Evolutionary conservation across 1,140 invertebrate species (phyloP), one percentile per base, ranked within the genome.

Genomic region (Elymnias hypermnestra): DNA sequence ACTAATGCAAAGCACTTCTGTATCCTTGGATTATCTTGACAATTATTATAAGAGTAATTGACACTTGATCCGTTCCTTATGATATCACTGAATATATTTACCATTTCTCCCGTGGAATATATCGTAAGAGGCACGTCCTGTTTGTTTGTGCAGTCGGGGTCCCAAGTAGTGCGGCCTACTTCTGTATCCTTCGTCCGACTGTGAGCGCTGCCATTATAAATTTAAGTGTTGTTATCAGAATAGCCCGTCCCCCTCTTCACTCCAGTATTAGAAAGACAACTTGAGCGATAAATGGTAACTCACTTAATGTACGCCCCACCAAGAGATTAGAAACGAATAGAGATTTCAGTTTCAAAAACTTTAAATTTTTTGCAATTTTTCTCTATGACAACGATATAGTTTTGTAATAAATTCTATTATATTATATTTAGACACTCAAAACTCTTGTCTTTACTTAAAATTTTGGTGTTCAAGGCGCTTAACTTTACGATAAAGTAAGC

Each of bases 121-220:
- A 36, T 47, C 35, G 39, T 25, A 37, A 21, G 7, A 17, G 21
- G 31, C 35, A 12, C 12, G 53, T 42, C 31, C 49, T 44, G 12
- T 26, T 45, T 23, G 13, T 40, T 17, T 17, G 15, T 9, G 31
- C 53, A 44, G 38, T 56, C 5, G 14, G 12, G 28, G 12, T 51
- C 54, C 53, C 64, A 71, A 72, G 65, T 69, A 55, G 47, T 56
- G 38, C 63, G 70, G 47, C 62, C 68, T 56, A 76, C 63, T 76
- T 64, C 47, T 55, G 57, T 67, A 73, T 71, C 72, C 72, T 71
- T 65, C 48, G 50, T 54, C 53, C 45, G 43, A 63, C 56, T 67
- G 42, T 29, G 54, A 71, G 49, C 65, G 58, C 55, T 54, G 48
- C 48, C 57, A 69, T 69, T 65, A 57, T 65, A 53, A 67, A 60